A percentile compares a stretch with the other conserved stretches of the same genome.
Evolutionary conservation across 2,888 invertebrate species (phyloP).

Genomic region (Luffia ferchaultella): DNA sequence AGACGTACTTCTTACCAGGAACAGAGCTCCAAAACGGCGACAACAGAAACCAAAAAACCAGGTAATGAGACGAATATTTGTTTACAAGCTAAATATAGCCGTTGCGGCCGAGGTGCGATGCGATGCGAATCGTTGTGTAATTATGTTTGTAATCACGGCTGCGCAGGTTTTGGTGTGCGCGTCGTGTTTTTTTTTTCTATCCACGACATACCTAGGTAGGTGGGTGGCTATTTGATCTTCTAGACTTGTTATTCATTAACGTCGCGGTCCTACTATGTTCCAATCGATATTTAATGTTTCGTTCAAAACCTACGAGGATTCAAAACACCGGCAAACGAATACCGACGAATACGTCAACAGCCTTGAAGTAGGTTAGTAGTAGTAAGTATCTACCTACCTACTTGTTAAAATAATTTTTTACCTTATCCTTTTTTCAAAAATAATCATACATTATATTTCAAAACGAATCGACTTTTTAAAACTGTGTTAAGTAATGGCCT

Average conservation of each 20-base stretch:
- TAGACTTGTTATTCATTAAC: conserved; percentile 11
- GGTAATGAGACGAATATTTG: neutral
- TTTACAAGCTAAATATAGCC: conserved; percentile 7
- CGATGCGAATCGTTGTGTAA: conserved; percentile 7
- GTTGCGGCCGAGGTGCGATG: conserved; percentile 7
- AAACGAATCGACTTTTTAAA: too few relatives aligned
- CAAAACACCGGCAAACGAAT: too few relatives aligned
- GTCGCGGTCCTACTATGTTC: too few relatives aligned
- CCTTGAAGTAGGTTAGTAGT: too few relatives aligned
- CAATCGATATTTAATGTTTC: too few relatives aligned
- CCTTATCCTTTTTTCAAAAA: too few relatives aligned
- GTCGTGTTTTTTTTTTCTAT: conserved; percentile 16
- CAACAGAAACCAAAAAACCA: conserved; percentile 6
- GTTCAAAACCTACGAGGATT: too few relatives aligned
- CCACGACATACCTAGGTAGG: conserved; percentile 10
- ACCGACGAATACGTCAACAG: too few relatives aligned
- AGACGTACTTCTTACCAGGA: conserved; percentile 19
- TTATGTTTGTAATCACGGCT: conserved; percentile 38
- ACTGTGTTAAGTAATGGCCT: too few relatives aligned
- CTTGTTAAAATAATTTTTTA: too few relatives aligned
- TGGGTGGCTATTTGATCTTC: conserved; percentile 11
- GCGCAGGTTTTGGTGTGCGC: neutral
- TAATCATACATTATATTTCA: too few relatives aligned
- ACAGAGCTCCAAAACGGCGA: neutral
- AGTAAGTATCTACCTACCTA: too few relatives aligned